Base-by-base conservation (phyloP, 37 sponge, comb jelly and placozoan species). In the Axinella damicornis region DNA sequence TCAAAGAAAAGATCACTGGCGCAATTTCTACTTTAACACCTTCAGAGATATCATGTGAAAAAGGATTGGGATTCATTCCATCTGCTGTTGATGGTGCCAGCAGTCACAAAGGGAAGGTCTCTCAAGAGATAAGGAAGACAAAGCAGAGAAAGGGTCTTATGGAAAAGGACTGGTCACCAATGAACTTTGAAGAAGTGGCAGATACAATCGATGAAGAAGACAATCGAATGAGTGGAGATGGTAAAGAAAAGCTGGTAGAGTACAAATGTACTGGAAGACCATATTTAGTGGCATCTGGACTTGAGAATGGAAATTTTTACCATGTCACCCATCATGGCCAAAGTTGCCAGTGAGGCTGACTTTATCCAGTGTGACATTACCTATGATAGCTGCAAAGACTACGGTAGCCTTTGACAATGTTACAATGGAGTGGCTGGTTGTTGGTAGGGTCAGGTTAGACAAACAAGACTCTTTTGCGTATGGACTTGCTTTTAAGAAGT, bases 11-110 rank as follows among this genome's bases (percentile, higher is more conserved):
- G 30, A 69, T 69, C 27, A 69, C 34, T 37, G 20, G 57, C 41
- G 79, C 79, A 35, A 41, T 78, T 11, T 15, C 17, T 64, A 25
- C 66, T 53, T 64, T 78, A 35, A 76, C 65, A 46, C 24, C 66
- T 30, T 78, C 79, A 64, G 79, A 78, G 14, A 62, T 64, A 24
- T 52, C 52, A 37, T 30, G 53, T 11, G 79, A 66, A 36, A 62
- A 78, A 64, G 79, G 79, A 65, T 38, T 78, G 32, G 53, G 66
- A 28, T 78, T 78, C 36, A 38, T 78, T 11, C 66, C 79, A 21
- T 65, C 79, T 65, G 66, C 79, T 65, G 79, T 64, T 46, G 79
- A 78, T 65, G 79, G 38, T 65, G 79, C 79, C 15, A 65, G 79
- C 35, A 31, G 53, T 46, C 79, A 78, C 53, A 22, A 1, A 30